A percentile compares a stretch with the other conserved stretches of the same genome.
These are phyloP conservation scores for Orientallactaga bullata DNA, from an alignment of 2,113 vertebrate genomes.

Conservation along the genomic window DNA sequence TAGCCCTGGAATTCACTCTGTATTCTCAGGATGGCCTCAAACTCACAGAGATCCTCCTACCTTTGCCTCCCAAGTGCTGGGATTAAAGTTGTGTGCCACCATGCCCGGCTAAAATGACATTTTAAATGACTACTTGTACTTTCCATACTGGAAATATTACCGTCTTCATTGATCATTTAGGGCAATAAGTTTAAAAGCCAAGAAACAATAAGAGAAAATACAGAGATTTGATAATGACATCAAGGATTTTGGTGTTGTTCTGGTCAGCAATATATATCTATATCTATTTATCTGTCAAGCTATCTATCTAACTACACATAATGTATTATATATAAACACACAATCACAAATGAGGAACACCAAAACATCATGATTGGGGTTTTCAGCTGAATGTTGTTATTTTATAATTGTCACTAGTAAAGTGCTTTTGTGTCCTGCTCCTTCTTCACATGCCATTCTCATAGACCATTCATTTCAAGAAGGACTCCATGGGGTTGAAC, in stretches of 20 bases:
- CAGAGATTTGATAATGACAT: constrained; percentile 1
- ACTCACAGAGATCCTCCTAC: too few species aligned
- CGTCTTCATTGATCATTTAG: not conserved
- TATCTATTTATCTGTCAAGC: too few species aligned
- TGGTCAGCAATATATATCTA: constrained; percentile 22
- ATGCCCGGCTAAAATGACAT: constrained; percentile 39
- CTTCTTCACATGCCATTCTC: constrained; percentile 65
- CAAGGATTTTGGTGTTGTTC: constrained; percentile 22
- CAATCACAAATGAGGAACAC: not conserved
- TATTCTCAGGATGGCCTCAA: too few species aligned
- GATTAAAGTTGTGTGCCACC: too few species aligned
- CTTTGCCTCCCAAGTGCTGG: too few species aligned
- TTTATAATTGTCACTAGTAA: not conserved
- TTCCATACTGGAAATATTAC: not conserved
- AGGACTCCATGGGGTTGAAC: constrained; percentile 50
- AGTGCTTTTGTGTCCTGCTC: not conserved
- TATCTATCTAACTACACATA: too few species aligned
- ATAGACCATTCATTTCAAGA: constrained; percentile 61
- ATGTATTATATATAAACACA: not conserved
- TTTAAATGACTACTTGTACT: not conserved
- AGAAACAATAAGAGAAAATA: constrained; percentile 2
- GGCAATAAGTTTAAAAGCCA: not conserved
- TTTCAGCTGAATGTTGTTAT: constrained; percentile 55
- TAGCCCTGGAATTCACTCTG: too few species aligned
- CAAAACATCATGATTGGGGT: not conserved